Percentiles rank a stretch among this genome's conserved stretches.
Evolutionary conservation across 2,797 vertebrate genomes (phyloP).

Genomic region (Morelia viridis): DNA sequence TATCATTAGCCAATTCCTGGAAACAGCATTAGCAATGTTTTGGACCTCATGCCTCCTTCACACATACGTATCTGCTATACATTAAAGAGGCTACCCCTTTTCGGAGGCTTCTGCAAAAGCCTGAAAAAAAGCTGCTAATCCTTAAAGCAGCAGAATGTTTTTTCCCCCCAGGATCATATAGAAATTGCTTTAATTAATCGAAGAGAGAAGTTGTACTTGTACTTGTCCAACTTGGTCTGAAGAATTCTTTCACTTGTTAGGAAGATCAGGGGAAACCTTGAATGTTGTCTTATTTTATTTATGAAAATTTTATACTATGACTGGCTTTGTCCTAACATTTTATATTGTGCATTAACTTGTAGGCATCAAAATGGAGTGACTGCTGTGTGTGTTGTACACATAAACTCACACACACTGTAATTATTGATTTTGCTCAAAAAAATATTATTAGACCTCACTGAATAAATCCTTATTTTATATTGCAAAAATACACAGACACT

Average conservation of each 20-base stretch:
- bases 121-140: background rate
- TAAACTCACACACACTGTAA: background rate
- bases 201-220: background rate
- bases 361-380: background rate
- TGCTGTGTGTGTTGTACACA: background rate
- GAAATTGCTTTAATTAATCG: background rate
- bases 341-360: background rate
- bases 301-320: background rate
- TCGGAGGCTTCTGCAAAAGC: background rate
- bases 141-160: background rate
- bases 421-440: background rate
- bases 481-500: slow-evolving; percentile 13
- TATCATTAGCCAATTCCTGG: background rate
- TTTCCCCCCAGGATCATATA: background rate
- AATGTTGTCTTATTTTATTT: background rate
- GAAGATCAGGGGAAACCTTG: background rate
- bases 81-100: background rate
- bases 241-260: background rate
- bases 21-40: background rate
- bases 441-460: background rate
- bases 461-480: slow-evolving; percentile 5
- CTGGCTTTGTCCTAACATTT: background rate
- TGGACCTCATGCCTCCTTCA: background rate
- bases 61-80: background rate
- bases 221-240: background rate